These are phyloP conservation scores for Cydia fagiglandana DNA, from an alignment of 1,140 invertebrate genomes.

Conservation along the genomic window DNA sequence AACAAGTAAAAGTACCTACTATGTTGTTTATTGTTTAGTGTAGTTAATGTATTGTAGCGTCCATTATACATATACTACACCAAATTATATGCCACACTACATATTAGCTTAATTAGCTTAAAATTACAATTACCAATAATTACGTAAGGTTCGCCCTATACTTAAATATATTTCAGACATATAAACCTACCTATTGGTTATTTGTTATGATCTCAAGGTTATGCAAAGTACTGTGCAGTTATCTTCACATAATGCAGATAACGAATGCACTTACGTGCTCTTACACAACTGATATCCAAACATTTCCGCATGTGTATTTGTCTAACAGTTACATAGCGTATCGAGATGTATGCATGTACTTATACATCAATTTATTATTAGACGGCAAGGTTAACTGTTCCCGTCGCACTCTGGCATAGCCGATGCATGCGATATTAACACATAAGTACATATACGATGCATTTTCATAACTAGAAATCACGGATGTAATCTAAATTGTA, in stretches of 20 bases:
- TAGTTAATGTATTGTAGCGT: too few relatives aligned
- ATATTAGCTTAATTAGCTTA: background rate
- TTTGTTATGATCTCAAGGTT: background rate
- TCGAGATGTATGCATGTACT: constrained; percentile 65
- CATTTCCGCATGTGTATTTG: constrained; percentile 46
- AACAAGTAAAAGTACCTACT: too few relatives aligned
- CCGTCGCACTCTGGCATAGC: constrained; percentile 52
- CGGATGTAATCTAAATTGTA: constrained; percentile 3
- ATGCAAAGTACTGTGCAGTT: background rate
- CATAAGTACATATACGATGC: constrained; percentile 36
- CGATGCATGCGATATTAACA: constrained; percentile 29
- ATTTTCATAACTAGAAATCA: constrained; percentile 5
- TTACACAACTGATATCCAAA: constrained; percentile 27
- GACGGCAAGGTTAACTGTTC: constrained; percentile 72
- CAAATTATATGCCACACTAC: too few relatives aligned
- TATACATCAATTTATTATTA: constrained; percentile 76
- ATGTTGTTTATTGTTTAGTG: too few relatives aligned
- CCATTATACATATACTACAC: too few relatives aligned
- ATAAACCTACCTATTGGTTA: background rate
- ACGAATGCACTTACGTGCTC: constrained; percentile 10
- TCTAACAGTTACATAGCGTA: constrained; percentile 48
- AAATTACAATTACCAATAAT: background rate
- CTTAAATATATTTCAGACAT: too few relatives aligned
- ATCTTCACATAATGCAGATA: constrained; percentile 5
- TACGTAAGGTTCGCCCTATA: background rate